A percentile compares a stretch with the other conserved stretches of the same genome.
Conservation (phyloP, 2,888 invertebrate genomes). For the Dexiosoma caninum region DNA sequence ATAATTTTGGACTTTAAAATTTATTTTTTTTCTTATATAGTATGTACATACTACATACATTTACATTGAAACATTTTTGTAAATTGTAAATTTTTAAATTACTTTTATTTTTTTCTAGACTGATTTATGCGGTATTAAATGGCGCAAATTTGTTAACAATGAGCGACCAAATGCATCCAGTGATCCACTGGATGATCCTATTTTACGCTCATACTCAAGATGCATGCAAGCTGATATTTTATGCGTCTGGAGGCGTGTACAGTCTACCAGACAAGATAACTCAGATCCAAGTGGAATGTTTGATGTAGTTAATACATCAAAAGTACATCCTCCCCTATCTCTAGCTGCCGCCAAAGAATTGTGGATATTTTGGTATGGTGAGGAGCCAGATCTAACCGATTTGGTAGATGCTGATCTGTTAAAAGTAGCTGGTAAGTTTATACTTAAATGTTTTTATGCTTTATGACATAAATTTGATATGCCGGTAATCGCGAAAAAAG, state of each 20-base stretch:
- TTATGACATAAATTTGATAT: neutral
- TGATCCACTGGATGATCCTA: conserved; percentile 92
- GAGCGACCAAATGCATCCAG: conserved; percentile 80
- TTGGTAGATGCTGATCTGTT: conserved; percentile 92
- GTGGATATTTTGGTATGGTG: conserved; percentile 99
- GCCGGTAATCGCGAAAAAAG: too few species aligned
- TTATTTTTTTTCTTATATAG: too few species aligned
- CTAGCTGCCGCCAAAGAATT: conserved; percentile 95
- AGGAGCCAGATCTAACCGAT: conserved; percentile 93
- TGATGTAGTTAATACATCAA: conserved; percentile 78
- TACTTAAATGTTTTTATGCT: neutral
- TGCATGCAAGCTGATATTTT: conserved; percentile 96
- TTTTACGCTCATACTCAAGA: conserved; percentile 92
- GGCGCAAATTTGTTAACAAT: conserved; percentile 94
- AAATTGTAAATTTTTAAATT: too few species aligned
- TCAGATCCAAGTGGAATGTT: conserved; percentile 79
- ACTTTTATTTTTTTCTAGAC: conserved; percentile 84
- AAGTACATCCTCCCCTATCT: conserved; percentile 86
- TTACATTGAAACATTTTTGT: too few species aligned
- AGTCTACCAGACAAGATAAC: conserved; percentile 80
- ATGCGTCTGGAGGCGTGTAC: conserved; percentile 97
- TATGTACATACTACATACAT: too few species aligned
- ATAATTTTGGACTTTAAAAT: too few species aligned
- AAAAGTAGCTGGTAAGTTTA: conserved; percentile 84
- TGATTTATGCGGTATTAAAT: conserved; percentile 99